Conservation (phyloP, 2,888 invertebrate genomes). For the Nudaria mundana region DNA sequence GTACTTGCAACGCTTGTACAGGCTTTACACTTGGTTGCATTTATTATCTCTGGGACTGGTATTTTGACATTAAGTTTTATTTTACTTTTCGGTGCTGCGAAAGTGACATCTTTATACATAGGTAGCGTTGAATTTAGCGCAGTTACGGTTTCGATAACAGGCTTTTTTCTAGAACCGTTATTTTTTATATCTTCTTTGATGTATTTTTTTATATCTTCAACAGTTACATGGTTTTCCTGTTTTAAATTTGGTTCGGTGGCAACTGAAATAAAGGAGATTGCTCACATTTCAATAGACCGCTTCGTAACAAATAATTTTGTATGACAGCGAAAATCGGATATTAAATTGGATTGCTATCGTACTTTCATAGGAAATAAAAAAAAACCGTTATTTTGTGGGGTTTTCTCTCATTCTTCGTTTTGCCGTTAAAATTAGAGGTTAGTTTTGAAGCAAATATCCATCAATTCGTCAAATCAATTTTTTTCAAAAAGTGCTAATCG, state of each 20-base stretch:
- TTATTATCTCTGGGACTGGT: slow-evolving; percentile 19
- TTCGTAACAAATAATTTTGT: too few species aligned
- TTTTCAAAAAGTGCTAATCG: too few species aligned
- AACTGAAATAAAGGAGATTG: background rate
- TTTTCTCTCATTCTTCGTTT: too few species aligned
- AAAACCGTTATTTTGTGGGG: too few species aligned
- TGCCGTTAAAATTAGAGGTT: too few species aligned
- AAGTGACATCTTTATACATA: slow-evolving; percentile 53
- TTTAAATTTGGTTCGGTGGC: background rate
- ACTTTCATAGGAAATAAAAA: too few species aligned
- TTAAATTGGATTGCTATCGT: too few species aligned
- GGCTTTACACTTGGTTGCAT: slow-evolving; percentile 18
- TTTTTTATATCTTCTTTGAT: slow-evolving; percentile 1
- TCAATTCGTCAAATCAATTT: too few species aligned
- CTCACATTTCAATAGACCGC: too few species aligned
- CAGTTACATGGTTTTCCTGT: background rate
- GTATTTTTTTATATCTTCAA: background rate
- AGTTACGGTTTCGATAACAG: slow-evolving; percentile 45
- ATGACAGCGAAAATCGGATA: too few species aligned
- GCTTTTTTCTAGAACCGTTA: slow-evolving; percentile 24
- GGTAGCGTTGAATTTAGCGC: slow-evolving; percentile 34
- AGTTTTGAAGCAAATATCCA: too few species aligned
- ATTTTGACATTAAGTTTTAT: slow-evolving; percentile 45
- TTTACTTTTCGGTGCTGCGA: slow-evolving; percentile 40
- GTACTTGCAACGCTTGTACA: slow-evolving; percentile 15